A percentile compares a stretch with the other conserved stretches of the same genome.
Evolutionary conservation across 2,113 vertebrate genomes (phyloP).

Genomic region (Philantomba maxwellii): DNA sequence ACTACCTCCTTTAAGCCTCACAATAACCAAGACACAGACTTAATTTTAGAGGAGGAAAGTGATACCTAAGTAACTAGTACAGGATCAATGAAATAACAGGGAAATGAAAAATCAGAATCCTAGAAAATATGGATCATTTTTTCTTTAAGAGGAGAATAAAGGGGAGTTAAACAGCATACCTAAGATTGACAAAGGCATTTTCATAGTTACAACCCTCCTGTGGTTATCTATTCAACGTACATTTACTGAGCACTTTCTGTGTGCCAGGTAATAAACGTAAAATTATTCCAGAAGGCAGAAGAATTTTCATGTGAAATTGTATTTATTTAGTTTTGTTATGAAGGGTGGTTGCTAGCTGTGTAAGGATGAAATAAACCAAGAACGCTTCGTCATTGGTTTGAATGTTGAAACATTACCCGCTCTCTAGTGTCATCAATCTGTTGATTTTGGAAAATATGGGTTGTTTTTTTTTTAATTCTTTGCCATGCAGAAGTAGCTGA

Average conservation of each 20-base stretch:
- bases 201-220: background rate
- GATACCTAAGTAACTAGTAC: background rate
- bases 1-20: background rate
- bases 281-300: background rate
- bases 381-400: conserved; percentile 48
- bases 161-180: background rate
- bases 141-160: background rate
- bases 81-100: background rate
- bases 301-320: background rate
- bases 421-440: conserved; percentile 36
- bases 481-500: conserved; percentile 6
- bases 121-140: background rate
- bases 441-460: conserved; percentile 61
- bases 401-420: conserved; percentile 44
- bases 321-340: conserved; percentile 46
- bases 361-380: conserved; percentile 31
- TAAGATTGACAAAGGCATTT: background rate
- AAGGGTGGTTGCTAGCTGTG: conserved; percentile 27
- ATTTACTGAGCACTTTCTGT: background rate
- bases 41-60: background rate
- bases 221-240: background rate
- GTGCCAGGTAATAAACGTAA: background rate
- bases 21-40: background rate
- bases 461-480: background rate
- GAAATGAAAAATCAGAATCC: background rate